Evolutionary conservation across 2,113 vertebrate species (phyloP).

Genomic region (Carassius carassius): DNA sequence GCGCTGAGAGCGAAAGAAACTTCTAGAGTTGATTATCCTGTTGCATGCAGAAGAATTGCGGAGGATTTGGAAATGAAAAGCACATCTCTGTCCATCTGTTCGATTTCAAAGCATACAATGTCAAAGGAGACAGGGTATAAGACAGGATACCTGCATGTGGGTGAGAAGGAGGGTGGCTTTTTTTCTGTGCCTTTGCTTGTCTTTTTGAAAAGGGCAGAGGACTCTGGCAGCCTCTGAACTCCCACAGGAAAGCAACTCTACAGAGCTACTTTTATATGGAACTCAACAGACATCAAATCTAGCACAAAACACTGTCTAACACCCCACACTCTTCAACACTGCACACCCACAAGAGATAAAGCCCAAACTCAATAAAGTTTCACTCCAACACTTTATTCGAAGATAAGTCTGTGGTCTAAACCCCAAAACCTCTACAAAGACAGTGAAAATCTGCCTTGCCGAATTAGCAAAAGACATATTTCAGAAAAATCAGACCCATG

Average conservation of each 20-base stretch:
- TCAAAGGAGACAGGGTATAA: background rate
- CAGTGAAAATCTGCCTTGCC: background rate
- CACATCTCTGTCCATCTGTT: slow-evolving; percentile 14
- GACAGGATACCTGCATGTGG: background rate
- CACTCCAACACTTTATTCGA: background rate
- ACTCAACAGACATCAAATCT: slow-evolving; percentile 30
- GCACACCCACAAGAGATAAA: slow-evolving; percentile 5
- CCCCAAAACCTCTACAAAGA: background rate
- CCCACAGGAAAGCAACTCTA: slow-evolving; percentile 34
- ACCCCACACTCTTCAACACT: slow-evolving; percentile 24
- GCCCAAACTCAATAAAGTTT: slow-evolving; percentile 18
- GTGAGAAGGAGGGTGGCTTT: background rate
- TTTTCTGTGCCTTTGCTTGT: slow-evolving; percentile 18
- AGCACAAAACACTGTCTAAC: slow-evolving; percentile 15
- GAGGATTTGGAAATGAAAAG: slow-evolving; percentile 23
- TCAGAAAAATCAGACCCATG: background rate
- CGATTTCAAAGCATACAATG: slow-evolving; percentile 16
- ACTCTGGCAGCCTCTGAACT: slow-evolving; percentile 29
- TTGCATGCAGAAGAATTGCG: slow-evolving; percentile 1
- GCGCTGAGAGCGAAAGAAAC: background rate
- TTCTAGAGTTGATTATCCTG: background rate
- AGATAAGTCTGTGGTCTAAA: background rate
- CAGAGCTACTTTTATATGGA: slow-evolving; percentile 26
- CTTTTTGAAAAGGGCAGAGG: slow-evolving; percentile 41
- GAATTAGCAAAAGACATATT: background rate